phyloP scores from a whole-genome alignment of 92 coral and sea anemone genomes.

The Heteractis magnifica region DNA sequence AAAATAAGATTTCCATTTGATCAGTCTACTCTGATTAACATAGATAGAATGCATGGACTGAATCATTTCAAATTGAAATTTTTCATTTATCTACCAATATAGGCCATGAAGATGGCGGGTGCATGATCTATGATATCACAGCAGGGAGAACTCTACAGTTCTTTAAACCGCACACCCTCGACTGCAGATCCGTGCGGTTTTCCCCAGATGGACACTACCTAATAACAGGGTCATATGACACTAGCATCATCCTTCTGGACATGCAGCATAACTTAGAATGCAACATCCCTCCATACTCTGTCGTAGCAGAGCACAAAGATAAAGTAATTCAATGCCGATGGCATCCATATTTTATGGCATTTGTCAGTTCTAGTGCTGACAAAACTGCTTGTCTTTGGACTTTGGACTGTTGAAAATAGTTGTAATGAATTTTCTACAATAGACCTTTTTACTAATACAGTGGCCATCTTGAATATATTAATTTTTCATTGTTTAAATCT shows the following conservation, averaged over 20 bases:
- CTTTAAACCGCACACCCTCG: slow-evolving; percentile 92
- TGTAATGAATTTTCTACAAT: background rate
- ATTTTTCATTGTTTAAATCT: no score
- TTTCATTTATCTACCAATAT: background rate
- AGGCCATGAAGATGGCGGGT: slow-evolving; percentile 97
- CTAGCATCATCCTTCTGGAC: slow-evolving; percentile 74
- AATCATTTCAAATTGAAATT: background rate
- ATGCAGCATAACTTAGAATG: slow-evolving; percentile 66
- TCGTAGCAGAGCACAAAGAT: slow-evolving; percentile 82
- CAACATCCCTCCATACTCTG: slow-evolving; percentile 70
- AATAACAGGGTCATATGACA: slow-evolving; percentile 90
- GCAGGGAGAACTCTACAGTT: slow-evolving; percentile 86
- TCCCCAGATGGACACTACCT: slow-evolving; percentile 90
- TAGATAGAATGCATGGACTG: background rate
- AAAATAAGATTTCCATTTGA: no score
- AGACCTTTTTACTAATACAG: no score
- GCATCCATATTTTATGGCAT: slow-evolving; percentile 79
- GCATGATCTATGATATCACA: slow-evolving; percentile 93
- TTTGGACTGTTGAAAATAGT: slow-evolving; percentile 45
- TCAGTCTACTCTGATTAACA: background rate
- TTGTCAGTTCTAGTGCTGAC: slow-evolving; percentile 96
- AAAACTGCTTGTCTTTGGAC: slow-evolving; percentile 89
- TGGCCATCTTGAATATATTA: no score
- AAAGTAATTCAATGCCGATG: slow-evolving; percentile 97
- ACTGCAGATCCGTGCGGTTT: slow-evolving; percentile 94